Conservation (phyloP, 1,140 invertebrate genomes). For the Drosophila subobscura region DNA sequence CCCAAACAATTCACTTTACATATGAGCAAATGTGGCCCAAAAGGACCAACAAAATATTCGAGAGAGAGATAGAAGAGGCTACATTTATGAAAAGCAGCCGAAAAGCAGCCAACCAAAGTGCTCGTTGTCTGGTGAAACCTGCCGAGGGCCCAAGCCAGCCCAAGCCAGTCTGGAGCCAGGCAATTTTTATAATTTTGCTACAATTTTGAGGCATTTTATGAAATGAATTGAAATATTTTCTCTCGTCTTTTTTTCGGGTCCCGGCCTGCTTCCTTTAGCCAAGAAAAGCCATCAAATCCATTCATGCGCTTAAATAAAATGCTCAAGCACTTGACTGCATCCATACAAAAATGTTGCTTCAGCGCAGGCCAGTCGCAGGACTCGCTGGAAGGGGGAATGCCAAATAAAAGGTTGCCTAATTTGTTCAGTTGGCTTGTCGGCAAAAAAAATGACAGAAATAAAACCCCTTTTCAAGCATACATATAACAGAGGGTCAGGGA, state of each 20-base stretch:
- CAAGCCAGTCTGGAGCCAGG: conserved; percentile 33
- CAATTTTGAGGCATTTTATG: conserved; percentile 81
- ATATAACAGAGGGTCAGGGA: conserved; percentile 12
- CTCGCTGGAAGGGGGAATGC: conserved; percentile 4
- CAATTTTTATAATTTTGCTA: conserved; percentile 82
- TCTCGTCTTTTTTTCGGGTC: conserved; percentile 42
- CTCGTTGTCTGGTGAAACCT: conserved; percentile 46
- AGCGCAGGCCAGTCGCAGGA: conserved; percentile 32
- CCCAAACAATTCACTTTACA: conserved; percentile 77
- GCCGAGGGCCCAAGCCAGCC: conserved; percentile 2
- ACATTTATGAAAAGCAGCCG: conserved; percentile 66
- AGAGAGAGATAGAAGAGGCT: conserved; percentile 18
- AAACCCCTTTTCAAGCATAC: conserved; percentile 29
- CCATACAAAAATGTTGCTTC: conserved; percentile 70
- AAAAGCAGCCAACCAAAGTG: conserved; percentile 68
- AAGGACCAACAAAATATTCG: conserved; percentile 44
- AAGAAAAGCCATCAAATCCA: conserved; percentile 79
- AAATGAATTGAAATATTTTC: conserved; percentile 79
- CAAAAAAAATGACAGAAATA: conserved; percentile 16
- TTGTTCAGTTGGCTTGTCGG: conserved; percentile 67
- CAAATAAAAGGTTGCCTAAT: conserved; percentile 71
- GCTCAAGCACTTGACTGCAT: conserved; percentile 83
- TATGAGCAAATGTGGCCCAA: conserved; percentile 72
- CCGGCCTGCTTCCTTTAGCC: conserved; percentile 46
- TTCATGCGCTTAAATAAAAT: conserved; percentile 83